phyloP scores from a whole-genome alignment of 2,888 invertebrate species.

The Clunio marinus region DNA sequence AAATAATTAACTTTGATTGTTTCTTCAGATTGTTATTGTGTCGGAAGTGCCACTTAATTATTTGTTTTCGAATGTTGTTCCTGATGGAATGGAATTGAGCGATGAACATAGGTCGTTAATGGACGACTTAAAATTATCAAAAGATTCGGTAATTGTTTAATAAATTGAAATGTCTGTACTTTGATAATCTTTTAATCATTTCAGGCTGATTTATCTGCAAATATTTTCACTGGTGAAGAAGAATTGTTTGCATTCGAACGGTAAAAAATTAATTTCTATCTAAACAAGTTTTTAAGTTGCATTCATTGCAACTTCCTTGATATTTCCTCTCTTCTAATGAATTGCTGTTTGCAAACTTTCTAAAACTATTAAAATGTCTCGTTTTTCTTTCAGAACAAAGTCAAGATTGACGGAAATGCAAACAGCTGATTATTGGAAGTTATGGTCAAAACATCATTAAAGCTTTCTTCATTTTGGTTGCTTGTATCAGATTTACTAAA shows the following conservation, averaged over 20 bases:
- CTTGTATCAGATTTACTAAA: too few relatives aligned
- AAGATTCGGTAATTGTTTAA: slow-evolving; percentile 26
- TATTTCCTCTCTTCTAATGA: too few relatives aligned
- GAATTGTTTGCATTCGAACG: slow-evolving; percentile 96
- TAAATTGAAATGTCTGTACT: too few relatives aligned
- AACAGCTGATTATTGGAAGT: slow-evolving; percentile 87
- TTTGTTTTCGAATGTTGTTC: slow-evolving; percentile 62
- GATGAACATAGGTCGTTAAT: slow-evolving; percentile 84
- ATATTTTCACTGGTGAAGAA: slow-evolving; percentile 95
- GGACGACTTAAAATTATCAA: slow-evolving; percentile 84
- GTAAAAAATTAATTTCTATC: too few relatives aligned
- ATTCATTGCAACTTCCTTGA: too few relatives aligned
- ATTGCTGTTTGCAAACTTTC: too few relatives aligned
- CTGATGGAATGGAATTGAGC: slow-evolving; percentile 53
- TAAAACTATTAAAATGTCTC: too few relatives aligned
- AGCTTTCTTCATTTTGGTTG: not conserved
- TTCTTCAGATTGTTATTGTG: slow-evolving; percentile 71
- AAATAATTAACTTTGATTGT: slow-evolving; percentile 32
- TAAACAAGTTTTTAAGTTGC: too few relatives aligned
- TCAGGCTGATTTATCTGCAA: slow-evolving; percentile 75
- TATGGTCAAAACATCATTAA: slow-evolving; percentile 60
- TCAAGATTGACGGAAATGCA: slow-evolving; percentile 96
- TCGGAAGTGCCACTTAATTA: slow-evolving; percentile 72
- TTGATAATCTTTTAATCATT: not conserved
- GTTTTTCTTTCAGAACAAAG: too few relatives aligned